These are phyloP conservation scores for Glaucidium brasilianum DNA, from an alignment of 2,113 vertebrate genomes.

Conservation along the genomic window DNA sequence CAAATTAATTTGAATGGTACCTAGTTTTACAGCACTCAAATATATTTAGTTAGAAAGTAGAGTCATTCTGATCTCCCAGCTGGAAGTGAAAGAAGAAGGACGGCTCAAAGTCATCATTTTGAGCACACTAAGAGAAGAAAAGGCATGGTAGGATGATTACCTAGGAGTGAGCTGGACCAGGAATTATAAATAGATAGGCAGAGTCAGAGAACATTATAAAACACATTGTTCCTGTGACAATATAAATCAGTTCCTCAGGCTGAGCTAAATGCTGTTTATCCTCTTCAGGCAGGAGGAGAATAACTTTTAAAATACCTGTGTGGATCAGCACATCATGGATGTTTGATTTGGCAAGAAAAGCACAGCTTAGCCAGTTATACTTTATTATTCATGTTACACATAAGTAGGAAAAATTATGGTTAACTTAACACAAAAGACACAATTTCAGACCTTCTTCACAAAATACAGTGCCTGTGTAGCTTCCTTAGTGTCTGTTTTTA, in stretches of 20 bases:
- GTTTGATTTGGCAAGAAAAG: not conserved
- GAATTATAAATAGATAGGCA: not conserved
- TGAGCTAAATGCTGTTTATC: not conserved
- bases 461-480: not conserved
- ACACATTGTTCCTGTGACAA: not conserved
- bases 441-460: not conserved
- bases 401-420: not conserved
- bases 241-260: not conserved
- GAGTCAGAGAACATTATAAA: not conserved
- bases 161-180: not conserved
- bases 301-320: not conserved
- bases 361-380: not conserved
- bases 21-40: not conserved
- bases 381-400: not conserved
- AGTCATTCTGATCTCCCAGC: not conserved
- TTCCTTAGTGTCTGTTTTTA: not conserved
- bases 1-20: not conserved
- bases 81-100: not conserved
- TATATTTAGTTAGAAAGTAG: not conserved
- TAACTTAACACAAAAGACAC: not conserved
- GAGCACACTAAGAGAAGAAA: not conserved
- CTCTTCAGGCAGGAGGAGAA: not conserved
- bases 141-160: not conserved
- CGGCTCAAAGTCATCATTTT: not conserved
- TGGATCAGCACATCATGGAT: not conserved